Evolutionary conservation across 1,140 invertebrate genomes (phyloP).

Genomic region (Bombus superbus): DNA sequence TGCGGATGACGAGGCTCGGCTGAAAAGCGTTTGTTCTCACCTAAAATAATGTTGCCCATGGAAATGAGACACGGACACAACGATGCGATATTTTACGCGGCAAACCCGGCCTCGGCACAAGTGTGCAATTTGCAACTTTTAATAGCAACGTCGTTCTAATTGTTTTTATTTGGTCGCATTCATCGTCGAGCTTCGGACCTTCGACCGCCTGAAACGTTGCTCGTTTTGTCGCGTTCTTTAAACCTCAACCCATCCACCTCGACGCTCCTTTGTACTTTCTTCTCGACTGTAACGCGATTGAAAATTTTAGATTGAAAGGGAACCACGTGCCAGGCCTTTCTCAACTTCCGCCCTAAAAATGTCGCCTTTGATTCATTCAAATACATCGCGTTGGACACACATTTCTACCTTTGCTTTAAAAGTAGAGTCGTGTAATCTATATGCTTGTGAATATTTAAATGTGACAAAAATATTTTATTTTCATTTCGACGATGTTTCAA

Average conservation of each 20-base stretch:
- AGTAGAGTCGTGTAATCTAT: too few relatives aligned
- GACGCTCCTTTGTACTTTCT: too few relatives aligned
- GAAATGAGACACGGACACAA: not conserved
- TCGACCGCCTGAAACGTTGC: not conserved
- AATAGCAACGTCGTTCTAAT: not conserved
- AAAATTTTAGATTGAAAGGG: not conserved
- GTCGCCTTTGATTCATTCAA: not conserved
- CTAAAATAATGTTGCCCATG: not conserved
- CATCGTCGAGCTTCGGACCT: not conserved
- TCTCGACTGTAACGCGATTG: not conserved
- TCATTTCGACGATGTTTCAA: not conserved
- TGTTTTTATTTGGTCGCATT: constrained; percentile 16
- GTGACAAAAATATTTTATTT: too few relatives aligned
- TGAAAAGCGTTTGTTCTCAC: constrained; percentile 13
- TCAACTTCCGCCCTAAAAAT: not conserved
- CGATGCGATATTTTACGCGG: not conserved
- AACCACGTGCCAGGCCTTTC: not conserved
- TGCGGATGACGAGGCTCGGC: not conserved
- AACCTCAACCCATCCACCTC: too few relatives aligned
- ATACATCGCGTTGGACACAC: not conserved
- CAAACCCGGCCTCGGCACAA: not conserved
- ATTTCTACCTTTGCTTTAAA: not conserved
- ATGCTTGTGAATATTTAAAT: too few relatives aligned
- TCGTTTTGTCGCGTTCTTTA: not conserved
- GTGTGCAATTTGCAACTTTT: constrained; percentile 25